Conservation (phyloP, 1,140 invertebrate genomes). For the Bathynomus jamesi region DNA sequence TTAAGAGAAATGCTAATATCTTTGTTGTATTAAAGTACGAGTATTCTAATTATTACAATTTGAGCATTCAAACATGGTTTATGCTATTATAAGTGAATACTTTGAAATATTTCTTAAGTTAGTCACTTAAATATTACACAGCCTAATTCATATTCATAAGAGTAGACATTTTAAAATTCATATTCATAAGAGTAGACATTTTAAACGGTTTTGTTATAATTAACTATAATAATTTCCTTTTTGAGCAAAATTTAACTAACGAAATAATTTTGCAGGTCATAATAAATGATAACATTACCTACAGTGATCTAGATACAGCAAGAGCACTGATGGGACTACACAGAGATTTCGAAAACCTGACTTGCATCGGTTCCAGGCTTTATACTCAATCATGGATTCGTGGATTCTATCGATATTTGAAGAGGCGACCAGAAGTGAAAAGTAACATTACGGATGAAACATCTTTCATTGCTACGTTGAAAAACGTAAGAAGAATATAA, state of each 20-base stretch:
- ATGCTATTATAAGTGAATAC: too few relatives aligned
- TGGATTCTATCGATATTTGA: conserved; percentile 68
- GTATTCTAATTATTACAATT: too few relatives aligned
- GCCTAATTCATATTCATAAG: too few relatives aligned
- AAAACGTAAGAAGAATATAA: conserved; percentile 56
- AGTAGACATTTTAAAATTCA: too few relatives aligned
- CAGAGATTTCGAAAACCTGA: conserved; percentile 66
- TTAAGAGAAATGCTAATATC: too few relatives aligned
- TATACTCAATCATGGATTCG: conserved; percentile 88
- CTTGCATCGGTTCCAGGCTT: conserved; percentile 59
- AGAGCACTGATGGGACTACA: conserved; percentile 69
- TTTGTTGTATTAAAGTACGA: too few relatives aligned
- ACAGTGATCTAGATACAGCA: conserved; percentile 71
- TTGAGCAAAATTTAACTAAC: too few relatives aligned
- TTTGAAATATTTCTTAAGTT: too few relatives aligned
- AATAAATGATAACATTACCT: conserved; percentile 71
- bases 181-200: too few relatives aligned
- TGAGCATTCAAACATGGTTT: too few relatives aligned
- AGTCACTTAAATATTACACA: too few relatives aligned
- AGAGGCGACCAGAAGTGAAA: conserved; percentile 63
- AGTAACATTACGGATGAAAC: conserved; percentile 63
- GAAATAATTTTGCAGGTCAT: conserved; percentile 58
- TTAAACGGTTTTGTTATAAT: neutral
- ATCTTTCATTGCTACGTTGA: conserved; percentile 63
- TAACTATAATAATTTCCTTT: neutral